Evolutionary conservation across 2,797 vertebrate species (phyloP).

Genomic region (Pangasius larnaudii): DNA sequence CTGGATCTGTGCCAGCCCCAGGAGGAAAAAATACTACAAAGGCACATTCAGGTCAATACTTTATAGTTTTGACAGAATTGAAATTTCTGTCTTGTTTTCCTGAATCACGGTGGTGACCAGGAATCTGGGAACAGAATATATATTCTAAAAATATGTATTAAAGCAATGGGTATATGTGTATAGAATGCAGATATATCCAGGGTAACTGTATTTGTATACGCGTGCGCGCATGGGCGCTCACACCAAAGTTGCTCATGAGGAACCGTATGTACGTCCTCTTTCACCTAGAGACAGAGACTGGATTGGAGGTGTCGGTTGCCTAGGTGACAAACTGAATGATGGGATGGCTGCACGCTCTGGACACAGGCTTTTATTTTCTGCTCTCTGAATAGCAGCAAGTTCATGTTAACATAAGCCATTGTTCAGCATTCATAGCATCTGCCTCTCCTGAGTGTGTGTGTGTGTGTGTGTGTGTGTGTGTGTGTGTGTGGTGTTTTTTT

Average conservation of each 20-base stretch:
- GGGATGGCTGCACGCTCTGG: conserved; percentile 34
- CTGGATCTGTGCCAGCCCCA: conserved; percentile 28
- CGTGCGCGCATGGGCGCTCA: not conserved
- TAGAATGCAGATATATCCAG: too few species aligned
- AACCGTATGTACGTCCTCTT: conserved; percentile 13
- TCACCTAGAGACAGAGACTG: conserved; percentile 40
- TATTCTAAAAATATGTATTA: not conserved
- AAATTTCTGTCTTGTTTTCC: conserved; percentile 15
- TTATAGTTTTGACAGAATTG: conserved; percentile 30
- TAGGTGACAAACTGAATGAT: conserved; percentile 52
- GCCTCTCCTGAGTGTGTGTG: not conserved
- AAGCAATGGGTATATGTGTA: not conserved
- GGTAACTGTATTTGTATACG: not conserved
- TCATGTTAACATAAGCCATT: not conserved
- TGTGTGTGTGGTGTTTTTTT: too few species aligned
- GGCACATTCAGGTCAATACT: not conserved
- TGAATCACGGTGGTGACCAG: conserved; percentile 5
- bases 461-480: too few species aligned
- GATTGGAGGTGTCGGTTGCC: conserved; percentile 53
- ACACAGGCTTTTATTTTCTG: conserved; percentile 32
- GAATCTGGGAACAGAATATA: not conserved
- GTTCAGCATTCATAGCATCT: not conserved
- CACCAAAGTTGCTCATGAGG: not conserved
- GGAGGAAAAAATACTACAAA: conserved; percentile 6
- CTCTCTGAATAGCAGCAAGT: conserved; percentile 14